phyloP scores from a whole-genome alignment of 2,797 vertebrate species.

The Halcyon leucocephala region DNA sequence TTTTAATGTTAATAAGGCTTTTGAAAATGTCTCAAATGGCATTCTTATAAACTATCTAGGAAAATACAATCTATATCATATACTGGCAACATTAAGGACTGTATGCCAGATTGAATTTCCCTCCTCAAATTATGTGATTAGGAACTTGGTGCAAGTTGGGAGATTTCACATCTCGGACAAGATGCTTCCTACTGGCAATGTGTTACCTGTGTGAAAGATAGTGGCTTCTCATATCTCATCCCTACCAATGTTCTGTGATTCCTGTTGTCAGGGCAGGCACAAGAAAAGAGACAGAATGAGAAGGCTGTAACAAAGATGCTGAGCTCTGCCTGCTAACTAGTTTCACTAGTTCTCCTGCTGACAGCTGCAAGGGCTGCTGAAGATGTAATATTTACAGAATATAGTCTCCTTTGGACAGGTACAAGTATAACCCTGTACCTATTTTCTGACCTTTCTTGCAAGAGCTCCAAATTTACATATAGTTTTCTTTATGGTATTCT shows the following conservation, averaged over 20 bases:
- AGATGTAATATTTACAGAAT: fast-evolving
- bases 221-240: not conserved
- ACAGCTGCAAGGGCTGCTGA: not conserved
- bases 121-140: not conserved
- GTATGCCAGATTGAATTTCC: not conserved
- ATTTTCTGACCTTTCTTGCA: not conserved
- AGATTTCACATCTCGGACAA: not conserved
- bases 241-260: not conserved
- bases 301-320: not conserved
- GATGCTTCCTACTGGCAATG: not conserved
- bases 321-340: not conserved
- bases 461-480: not conserved
- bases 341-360: not conserved
- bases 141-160: not conserved
- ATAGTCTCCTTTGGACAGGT: not conserved
- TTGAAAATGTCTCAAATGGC: not conserved
- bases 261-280: not conserved
- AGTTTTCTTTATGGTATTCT: not conserved
- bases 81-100: not conserved
- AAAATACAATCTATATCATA: not conserved
- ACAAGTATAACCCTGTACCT: not conserved
- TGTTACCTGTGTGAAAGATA: fast-evolving
- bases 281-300: not conserved
- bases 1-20: slow-evolving; percentile 9
- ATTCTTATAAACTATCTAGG: not conserved